These are phyloP conservation scores for Prinia subflava DNA, from an alignment of 2,113 vertebrate species.

Conservation along the genomic window DNA sequence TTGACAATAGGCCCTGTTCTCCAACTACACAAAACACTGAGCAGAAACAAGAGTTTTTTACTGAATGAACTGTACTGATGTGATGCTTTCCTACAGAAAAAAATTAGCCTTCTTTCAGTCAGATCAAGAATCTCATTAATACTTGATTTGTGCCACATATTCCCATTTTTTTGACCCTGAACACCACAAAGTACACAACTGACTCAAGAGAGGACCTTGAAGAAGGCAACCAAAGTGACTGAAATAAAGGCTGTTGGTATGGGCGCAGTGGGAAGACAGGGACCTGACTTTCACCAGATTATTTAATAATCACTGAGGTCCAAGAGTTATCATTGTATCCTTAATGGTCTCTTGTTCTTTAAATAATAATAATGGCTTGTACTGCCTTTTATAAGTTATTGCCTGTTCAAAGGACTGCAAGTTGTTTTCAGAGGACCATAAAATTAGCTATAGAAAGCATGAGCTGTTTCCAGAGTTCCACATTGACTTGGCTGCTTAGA, in stretches of 20 bases:
- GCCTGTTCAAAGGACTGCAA: background rate
- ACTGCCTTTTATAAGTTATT: background rate
- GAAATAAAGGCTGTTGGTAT: background rate
- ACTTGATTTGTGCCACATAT: background rate
- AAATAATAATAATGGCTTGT: background rate
- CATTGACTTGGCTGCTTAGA: background rate
- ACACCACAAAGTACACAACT: background rate
- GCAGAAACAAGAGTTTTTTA: background rate
- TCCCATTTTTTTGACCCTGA: background rate
- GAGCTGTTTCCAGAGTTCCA: background rate
- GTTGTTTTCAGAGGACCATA: background rate
- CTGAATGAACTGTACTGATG: background rate
- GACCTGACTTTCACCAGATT: background rate
- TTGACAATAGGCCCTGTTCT: background rate
- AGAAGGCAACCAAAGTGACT: background rate
- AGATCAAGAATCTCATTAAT: background rate
- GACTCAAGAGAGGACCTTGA: background rate
- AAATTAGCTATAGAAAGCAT: background rate
- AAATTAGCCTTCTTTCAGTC: background rate
- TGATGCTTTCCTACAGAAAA: background rate
- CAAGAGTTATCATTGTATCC: background rate
- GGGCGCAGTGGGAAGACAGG: background rate
- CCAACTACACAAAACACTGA: background rate
- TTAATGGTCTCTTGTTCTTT: background rate
- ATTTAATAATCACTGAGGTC: background rate